phyloP scores from a whole-genome alignment of 1,140 invertebrate genomes.

The Saccostrea echinata region DNA sequence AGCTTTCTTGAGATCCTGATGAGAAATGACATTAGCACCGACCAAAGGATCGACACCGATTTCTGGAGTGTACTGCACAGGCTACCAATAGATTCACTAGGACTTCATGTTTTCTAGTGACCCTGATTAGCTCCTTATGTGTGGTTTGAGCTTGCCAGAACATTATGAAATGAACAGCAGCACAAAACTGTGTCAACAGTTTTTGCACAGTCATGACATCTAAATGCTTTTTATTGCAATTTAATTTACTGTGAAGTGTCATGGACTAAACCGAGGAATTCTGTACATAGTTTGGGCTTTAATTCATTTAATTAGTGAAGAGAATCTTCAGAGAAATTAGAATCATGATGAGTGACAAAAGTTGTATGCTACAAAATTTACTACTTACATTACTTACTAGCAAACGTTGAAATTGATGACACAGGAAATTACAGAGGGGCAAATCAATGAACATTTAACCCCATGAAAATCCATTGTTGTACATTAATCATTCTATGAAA shows the following conservation, averaged over 20 bases:
- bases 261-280: not conserved
- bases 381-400: too few species aligned
- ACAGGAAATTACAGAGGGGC: too few species aligned
- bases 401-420: too few species aligned
- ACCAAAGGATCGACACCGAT: not conserved
- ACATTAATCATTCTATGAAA: too few species aligned
- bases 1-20: slow-evolving; percentile 84
- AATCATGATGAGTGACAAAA: too few species aligned
- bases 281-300: not conserved
- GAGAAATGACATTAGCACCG: not conserved
- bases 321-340: too few species aligned
- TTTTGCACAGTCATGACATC: not conserved
- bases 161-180: too few species aligned
- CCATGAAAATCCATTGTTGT: too few species aligned
- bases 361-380: too few species aligned
- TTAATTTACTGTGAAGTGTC: not conserved
- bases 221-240: not conserved
- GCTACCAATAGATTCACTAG: not conserved
- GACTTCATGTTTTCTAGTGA: not conserved
- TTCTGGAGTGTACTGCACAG: not conserved
- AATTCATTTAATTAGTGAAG: not conserved
- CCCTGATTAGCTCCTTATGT: not conserved
- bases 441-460: too few species aligned
- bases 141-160: too few species aligned
- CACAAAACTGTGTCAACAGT: not conserved